Evolutionary conservation across 2,113 vertebrate genomes (phyloP).

Genomic region (Lasiurus cinereus): DNA sequence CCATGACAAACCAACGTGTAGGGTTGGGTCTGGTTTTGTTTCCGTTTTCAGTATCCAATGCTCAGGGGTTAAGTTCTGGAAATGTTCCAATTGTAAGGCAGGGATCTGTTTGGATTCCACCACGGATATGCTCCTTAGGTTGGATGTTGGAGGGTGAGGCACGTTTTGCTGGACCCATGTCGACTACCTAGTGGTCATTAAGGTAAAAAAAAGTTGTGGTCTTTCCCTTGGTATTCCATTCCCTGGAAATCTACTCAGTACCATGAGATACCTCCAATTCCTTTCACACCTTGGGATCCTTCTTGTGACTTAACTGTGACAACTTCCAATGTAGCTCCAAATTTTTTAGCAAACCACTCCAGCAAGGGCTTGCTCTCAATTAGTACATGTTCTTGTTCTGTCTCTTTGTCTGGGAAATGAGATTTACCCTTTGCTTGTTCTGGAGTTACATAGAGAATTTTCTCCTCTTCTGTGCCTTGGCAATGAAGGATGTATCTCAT

Average conservation of each 20-base stretch:
- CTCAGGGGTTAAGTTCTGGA: conserved; percentile 92
- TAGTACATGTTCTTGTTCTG: no score
- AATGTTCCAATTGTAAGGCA: conserved; percentile 98
- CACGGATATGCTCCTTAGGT: conserved; percentile 91
- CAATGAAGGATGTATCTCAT: conserved; percentile 99
- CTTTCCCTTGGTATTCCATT: no score
- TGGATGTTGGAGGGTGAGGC: conserved; percentile 93
- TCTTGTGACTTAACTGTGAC: no score
- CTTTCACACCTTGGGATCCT: no score
- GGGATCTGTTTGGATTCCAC: conserved; percentile 86
- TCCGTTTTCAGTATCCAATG: conserved; percentile 85
- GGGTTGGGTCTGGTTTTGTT: no score
- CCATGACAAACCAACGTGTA: no score
- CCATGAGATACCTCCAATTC: no score
- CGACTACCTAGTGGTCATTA: conserved; percentile 99
- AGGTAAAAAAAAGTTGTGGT: conserved; percentile 86
- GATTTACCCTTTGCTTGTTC: conserved; percentile 87
- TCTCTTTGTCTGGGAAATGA: conserved; percentile 96
- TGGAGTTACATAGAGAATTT: conserved; percentile 94
- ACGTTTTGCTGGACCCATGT: conserved; percentile 92
- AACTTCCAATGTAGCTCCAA: no score
- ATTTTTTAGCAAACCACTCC: no score
- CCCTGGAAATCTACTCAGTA: no score
- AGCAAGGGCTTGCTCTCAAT: no score
- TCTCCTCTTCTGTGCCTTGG: conserved; percentile 98